Base-by-base conservation (phyloP, 1,140 invertebrate species). In the Drosophila nebulosa region DNA sequence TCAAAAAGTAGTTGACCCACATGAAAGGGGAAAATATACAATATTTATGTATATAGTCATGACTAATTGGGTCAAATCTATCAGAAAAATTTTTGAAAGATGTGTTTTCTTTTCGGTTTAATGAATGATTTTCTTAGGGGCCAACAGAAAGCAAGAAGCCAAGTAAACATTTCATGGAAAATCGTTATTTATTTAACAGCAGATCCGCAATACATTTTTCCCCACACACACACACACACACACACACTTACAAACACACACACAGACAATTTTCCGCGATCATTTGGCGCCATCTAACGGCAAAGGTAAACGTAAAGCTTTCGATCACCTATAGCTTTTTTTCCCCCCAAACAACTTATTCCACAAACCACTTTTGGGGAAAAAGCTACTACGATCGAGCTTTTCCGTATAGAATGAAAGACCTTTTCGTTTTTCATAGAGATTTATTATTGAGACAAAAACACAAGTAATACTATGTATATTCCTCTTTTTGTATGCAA, bases 391-490 rank as follows among this genome's bases (percentile, higher is more conserved):
- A 32, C 30, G 30, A 32, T 32, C 30, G 12, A 36, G 56, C 56
- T 21, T 21, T 16, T 30, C 32, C 16, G 7, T 10, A 12, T 3
- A 22, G n/a, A 5, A 24, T 12, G n/a, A 60, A 53, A 18, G 18
- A 10, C 7, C 3, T 18, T 27, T 61, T 4, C 18, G 51, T 79
- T 74, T 86, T 86, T 64, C 12, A 66, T 74, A 53, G 68, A 66
- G 32, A 59, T 86, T 86, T 86, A 85, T 86, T 86, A 42, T 68
- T 46, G 16, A 67, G 81, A 86, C 83, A 88, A 79, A 86, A 88
- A 88, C 83, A 88, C 78, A 89, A 89, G 79, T 88, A 88, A 88
- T 88, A 88, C 83, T 88, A 79, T 88, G 71, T 26, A 79, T 88
- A 76, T 26, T 73, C 66, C 64, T 69, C n/a, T 56, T 66, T 51